phyloP scores from a whole-genome alignment of 2,113 vertebrate species.

The Smithornis capensis region DNA sequence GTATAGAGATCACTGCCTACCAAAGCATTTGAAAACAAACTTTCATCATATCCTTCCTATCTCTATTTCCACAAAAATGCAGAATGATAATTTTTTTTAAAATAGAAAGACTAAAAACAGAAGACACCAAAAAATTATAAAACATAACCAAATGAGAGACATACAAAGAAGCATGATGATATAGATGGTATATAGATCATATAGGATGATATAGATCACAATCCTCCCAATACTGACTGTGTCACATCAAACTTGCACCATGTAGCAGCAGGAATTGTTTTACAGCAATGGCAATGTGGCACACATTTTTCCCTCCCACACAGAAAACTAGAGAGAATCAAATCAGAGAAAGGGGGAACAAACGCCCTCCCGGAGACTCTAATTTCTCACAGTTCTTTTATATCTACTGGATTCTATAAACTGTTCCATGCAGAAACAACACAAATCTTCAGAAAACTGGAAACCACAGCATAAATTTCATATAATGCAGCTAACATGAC shows the following conservation, averaged over 20 bases:
- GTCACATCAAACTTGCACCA: neutral
- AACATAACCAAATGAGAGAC: neutral
- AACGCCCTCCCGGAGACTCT: neutral
- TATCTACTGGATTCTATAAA: neutral
- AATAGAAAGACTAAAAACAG: neutral
- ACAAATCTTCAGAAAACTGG: neutral
- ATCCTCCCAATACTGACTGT: neutral
- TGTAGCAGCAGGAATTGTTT: neutral
- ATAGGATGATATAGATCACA: neutral
- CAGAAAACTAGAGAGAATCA: neutral
- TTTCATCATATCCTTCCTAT: neutral
- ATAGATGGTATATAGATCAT: too few species aligned
- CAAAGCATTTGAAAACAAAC: neutral
- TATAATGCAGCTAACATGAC: neutral
- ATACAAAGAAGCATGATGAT: neutral
- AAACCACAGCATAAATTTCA: neutral
- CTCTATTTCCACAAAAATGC: neutral
- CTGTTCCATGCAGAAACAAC: neutral
- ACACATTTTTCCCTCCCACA: neutral
- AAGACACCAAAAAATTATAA: neutral
- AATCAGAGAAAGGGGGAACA: neutral
- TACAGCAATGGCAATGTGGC: neutral
- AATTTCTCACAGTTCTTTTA: neutral
- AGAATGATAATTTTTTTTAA: neutral
- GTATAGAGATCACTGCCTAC: neutral